A percentile compares a stretch with the other conserved stretches of the same genome.
phyloP scores from a whole-genome alignment of 2,888 invertebrate species.

The Pseudolycoriella hygida region DNA sequence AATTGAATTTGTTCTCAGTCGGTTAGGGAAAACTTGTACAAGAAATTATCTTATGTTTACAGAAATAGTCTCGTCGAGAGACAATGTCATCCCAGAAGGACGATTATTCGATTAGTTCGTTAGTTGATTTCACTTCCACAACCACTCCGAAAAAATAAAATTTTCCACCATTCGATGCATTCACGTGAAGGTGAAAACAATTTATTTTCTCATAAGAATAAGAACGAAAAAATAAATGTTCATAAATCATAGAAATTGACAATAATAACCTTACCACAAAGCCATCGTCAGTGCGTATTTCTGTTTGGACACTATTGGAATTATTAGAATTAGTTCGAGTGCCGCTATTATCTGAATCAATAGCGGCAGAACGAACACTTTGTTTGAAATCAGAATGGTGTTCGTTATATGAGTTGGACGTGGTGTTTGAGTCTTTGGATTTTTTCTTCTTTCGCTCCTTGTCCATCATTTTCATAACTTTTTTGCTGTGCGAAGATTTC shows the following conservation, averaged over 20 bases:
- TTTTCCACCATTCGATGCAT: no score
- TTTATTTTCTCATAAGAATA: no score
- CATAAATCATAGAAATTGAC: conserved; percentile 16
- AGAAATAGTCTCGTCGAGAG: no score
- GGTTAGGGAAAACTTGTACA: no score
- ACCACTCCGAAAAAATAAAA: no score
- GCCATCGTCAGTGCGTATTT: conserved; percentile 52
- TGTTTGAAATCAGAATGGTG: neutral
- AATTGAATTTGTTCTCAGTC: no score
- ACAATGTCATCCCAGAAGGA: no score
- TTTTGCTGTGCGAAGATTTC: conserved; percentile 86
- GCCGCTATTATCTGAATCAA: conserved; percentile 2
- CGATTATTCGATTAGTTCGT: no score
- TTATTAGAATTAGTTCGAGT: conserved; percentile 19
- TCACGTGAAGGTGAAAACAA: no score
- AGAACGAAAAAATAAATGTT: no score
- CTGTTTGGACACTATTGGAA: conserved; percentile 40
- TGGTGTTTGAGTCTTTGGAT: conserved; percentile 10
- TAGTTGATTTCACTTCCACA: no score
- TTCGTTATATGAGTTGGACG: conserved; percentile 5
- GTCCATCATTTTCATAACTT: conserved; percentile 67
- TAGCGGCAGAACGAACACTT: neutral
- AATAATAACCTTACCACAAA: conserved; percentile 42
- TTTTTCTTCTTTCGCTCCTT: conserved; percentile 50
- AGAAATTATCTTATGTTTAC: no score